Evolutionary conservation across 2,113 vertebrate species (phyloP).

Genomic region (Crypturellus undulatus): DNA sequence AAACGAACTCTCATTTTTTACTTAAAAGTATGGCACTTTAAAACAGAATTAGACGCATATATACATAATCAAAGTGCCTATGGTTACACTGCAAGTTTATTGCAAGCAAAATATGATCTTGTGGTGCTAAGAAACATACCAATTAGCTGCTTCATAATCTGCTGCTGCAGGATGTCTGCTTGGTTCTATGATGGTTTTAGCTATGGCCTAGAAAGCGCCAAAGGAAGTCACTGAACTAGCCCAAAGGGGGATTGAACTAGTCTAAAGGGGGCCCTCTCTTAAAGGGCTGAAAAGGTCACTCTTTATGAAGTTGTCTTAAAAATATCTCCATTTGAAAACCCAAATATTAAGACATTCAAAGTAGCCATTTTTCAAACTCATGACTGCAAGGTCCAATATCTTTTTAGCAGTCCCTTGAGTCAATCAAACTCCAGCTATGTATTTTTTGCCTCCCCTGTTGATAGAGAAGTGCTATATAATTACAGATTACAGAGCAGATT

Average conservation of each 20-base stretch:
- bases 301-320: background rate
- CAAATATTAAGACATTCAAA: background rate
- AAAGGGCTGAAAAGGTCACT: background rate
- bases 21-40: background rate
- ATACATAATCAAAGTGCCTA: background rate
- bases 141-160: background rate
- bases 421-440: background rate
- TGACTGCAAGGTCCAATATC: background rate
- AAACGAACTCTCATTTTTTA: background rate
- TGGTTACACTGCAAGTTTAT: background rate
- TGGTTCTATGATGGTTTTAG: background rate
- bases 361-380: background rate
- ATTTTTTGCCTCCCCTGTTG: conserved; percentile 8
- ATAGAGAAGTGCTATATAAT: background rate
- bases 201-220: background rate
- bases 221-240: background rate
- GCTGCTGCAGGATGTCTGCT: background rate
- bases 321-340: background rate
- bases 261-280: background rate
- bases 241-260: background rate
- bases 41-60: background rate
- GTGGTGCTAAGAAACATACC: background rate
- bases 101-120: background rate
- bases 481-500: background rate
- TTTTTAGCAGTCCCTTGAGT: background rate